Percentiles rank a stretch among this genome's conserved stretches.
These are phyloP conservation scores for Limnephilus rhombicus DNA, from an alignment of 2,888 invertebrate genomes.

Conservation along the genomic window DNA sequence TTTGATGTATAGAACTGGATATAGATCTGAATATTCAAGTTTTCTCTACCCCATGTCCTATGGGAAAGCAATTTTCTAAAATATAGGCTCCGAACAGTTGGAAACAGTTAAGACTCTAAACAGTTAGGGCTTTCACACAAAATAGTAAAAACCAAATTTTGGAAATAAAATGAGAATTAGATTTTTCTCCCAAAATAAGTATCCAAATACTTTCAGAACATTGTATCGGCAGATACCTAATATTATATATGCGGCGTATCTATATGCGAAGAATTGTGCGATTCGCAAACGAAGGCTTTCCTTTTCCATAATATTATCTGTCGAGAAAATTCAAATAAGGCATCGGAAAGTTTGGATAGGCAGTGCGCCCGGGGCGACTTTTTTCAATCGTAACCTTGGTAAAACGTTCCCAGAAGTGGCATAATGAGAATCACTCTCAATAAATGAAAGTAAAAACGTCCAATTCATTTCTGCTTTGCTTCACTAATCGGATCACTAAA, in stretches of 20 bases:
- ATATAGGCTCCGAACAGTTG: too few species aligned
- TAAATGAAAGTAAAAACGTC: background rate
- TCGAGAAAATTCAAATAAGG: background rate
- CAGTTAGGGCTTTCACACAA: too few species aligned
- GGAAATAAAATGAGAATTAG: too few species aligned
- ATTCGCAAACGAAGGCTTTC: background rate
- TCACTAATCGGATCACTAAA: background rate
- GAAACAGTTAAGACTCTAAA: too few species aligned
- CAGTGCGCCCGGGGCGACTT: background rate
- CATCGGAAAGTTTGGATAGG: constrained; percentile 2
- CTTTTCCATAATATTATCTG: background rate
- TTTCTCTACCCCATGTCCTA: too few species aligned
- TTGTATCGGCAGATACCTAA: background rate
- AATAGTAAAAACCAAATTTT: too few species aligned
- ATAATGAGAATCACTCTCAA: background rate
- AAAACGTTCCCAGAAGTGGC: background rate
- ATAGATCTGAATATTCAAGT: too few species aligned
- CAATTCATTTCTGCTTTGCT: background rate
- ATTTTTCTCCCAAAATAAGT: background rate
- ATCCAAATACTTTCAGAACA: background rate
- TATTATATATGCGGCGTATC: background rate
- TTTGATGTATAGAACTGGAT: too few species aligned
- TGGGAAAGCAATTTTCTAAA: too few species aligned
- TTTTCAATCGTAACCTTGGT: background rate
- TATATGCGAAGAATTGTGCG: background rate